phyloP scores from a whole-genome alignment of 2,797 vertebrate species.

The Danio jaintianensis region DNA sequence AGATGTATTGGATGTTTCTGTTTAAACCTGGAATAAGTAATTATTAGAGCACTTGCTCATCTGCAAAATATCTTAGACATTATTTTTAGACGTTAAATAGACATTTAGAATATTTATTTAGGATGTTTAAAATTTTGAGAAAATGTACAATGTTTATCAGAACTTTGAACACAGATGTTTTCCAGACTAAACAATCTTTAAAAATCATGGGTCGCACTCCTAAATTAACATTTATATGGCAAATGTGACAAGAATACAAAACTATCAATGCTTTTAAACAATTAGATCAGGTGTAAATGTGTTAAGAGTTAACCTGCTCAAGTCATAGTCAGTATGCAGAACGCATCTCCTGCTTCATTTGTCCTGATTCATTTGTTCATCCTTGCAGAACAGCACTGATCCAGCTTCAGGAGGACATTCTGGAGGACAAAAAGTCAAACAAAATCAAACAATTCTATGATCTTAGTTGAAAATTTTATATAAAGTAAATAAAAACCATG shows the following conservation, averaged over 20 bases:
- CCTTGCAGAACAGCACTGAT: background rate
- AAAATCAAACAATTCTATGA: conserved; percentile 55
- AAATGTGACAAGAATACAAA: background rate
- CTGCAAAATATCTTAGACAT: too few relatives aligned
- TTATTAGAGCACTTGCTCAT: too few relatives aligned
- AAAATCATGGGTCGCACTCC: background rate
- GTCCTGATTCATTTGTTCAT: background rate
- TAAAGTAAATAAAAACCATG: background rate
- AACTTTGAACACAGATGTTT: too few relatives aligned
- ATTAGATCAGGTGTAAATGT: background rate
- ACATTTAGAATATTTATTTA: too few relatives aligned
- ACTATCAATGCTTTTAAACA: background rate
- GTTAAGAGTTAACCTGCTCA: background rate
- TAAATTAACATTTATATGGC: background rate
- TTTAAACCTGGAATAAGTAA: too few relatives aligned
- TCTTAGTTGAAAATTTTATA: background rate
- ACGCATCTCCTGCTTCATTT: background rate
- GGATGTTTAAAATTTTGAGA: too few relatives aligned
- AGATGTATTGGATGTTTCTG: too few relatives aligned
- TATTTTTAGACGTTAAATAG: too few relatives aligned
- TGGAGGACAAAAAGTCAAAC: conserved; percentile 64
- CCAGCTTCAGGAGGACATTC: conserved; percentile 58
- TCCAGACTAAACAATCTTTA: too few relatives aligned
- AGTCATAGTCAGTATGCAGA: background rate
- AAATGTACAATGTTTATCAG: too few relatives aligned